phyloP scores from a whole-genome alignment of 2,888 invertebrate species.

The Neria commutata region DNA sequence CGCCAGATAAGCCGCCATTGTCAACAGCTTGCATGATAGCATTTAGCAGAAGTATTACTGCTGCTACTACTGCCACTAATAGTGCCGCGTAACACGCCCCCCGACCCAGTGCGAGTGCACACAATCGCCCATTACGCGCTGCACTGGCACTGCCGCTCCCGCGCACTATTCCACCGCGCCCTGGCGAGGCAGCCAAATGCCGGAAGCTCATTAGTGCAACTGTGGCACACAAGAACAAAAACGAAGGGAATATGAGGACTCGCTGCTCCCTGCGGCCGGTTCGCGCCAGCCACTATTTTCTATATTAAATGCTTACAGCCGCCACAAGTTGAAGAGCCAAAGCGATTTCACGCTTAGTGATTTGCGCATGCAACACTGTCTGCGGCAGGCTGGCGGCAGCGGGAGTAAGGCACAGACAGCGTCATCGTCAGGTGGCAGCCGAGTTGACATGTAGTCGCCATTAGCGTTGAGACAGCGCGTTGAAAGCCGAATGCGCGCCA shows the following conservation, averaged over 20 bases:
- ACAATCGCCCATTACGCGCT: too few relatives aligned
- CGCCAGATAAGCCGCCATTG: too few relatives aligned
- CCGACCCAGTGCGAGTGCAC: too few relatives aligned
- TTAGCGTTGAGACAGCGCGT: conserved; percentile 34
- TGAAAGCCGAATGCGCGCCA: not conserved
- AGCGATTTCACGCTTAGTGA: conserved; percentile 26
- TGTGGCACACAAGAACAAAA: not conserved
- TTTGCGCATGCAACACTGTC: conserved; percentile 1
- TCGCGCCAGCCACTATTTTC: not conserved
- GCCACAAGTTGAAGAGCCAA: conserved; percentile 26
- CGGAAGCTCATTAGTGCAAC: conserved; percentile 27
- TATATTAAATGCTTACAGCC: not conserved
- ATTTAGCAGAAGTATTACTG: too few relatives aligned
- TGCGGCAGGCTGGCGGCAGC: not conserved
- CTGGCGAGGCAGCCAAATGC: conserved; percentile 11
- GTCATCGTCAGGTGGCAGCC: too few relatives aligned
- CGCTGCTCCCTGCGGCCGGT: too few relatives aligned
- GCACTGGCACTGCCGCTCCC: not conserved
- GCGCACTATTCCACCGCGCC: not conserved
- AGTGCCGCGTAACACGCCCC: too few relatives aligned
- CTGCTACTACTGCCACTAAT: too few relatives aligned
- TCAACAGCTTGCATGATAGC: too few relatives aligned
- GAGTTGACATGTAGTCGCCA: conserved; percentile 53
- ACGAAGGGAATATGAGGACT: not conserved
- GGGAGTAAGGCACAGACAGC: too few relatives aligned